A percentile compares a stretch with the other conserved stretches of the same genome.
Conservation (phyloP, 2,797 vertebrate genomes). For the Columba guinea region DNA sequence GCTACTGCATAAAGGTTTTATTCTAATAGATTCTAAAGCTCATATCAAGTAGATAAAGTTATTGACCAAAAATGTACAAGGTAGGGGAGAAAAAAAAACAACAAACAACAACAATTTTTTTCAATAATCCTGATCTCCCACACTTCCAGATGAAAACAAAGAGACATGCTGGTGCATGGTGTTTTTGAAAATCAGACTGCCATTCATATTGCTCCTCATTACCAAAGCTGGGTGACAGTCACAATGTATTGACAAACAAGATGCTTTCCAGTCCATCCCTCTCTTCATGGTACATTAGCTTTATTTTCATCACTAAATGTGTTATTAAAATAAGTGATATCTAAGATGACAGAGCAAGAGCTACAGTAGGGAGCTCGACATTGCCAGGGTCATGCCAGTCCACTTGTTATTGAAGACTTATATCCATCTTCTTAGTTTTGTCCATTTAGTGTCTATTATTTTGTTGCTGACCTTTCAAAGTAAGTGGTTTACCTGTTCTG, state of each 20-base stretch:
- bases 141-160: background rate
- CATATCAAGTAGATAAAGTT: background rate
- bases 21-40: background rate
- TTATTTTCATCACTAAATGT: constrained; percentile 49
- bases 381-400: constrained; percentile 10
- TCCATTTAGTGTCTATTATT: background rate
- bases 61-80: background rate
- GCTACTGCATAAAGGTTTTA: background rate
- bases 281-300: constrained; percentile 50
- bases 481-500: background rate
- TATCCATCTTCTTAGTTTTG: constrained; percentile 2
- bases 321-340: constrained; percentile 42
- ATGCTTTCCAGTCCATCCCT: constrained; percentile 33
- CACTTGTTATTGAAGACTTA: background rate
- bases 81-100: background rate
- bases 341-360: constrained; percentile 2
- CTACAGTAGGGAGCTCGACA: background rate
- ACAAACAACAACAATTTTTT: background rate
- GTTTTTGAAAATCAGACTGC: background rate
- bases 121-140: background rate
- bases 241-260: constrained; percentile 40
- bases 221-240: constrained; percentile 30
- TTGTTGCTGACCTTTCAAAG: background rate
- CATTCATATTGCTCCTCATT: background rate
- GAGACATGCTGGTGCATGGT: background rate